Base-by-base conservation (phyloP, 2,888 invertebrate genomes). In the Exephanes ischioxanthus region DNA sequence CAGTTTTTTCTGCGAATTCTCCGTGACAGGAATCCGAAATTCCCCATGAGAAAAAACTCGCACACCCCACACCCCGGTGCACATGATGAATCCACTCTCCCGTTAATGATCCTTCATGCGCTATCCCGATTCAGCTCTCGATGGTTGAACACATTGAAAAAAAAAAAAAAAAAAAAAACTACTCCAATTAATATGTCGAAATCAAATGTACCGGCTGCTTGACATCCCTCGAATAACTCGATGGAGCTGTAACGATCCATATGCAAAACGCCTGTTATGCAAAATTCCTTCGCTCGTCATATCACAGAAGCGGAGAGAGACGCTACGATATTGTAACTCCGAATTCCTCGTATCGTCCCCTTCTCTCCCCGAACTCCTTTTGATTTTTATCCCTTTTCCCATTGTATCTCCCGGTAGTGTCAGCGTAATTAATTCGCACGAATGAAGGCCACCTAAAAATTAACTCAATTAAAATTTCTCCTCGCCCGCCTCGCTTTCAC, bases 381-480 rank as follows among this genome's bases (percentile, higher is more conserved):
- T 26, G 7, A 33, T 61, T 33, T 26, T 61, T 16, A 37, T 33
- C 11, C 26, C 26, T 58, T 26, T 22, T 3, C 11, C 0, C 22
- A 19, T 58, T 58, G 11, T 26, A 58, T 58, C 7, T 3, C 22
- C 58, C 14, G 61, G 0, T 30, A 16, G 26, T 61, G 33, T 61
- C 61, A 26, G 30, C 33, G 61, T 61, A 61, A 61, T 61, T 61
- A 4, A 61, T 61, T 48, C 58, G 55, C 66, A 37, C 19, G 63
- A 75, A 75, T 53, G 66, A 51, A 78, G 82, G 45, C 22, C 67
- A 55, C 87, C 80, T 86, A 86, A 76, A 90, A 90, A 91, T 90
- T 89, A 89, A 87, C 87, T 88, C 85, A 87, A 91, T 91, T 89
- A 89, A 91, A 91, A 90, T 90, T 86, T 88, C 86, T 82, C 86